These are phyloP conservation scores for Centruroides sculpturatus DNA, from an alignment of 1,140 invertebrate species.

Conservation along the genomic window DNA sequence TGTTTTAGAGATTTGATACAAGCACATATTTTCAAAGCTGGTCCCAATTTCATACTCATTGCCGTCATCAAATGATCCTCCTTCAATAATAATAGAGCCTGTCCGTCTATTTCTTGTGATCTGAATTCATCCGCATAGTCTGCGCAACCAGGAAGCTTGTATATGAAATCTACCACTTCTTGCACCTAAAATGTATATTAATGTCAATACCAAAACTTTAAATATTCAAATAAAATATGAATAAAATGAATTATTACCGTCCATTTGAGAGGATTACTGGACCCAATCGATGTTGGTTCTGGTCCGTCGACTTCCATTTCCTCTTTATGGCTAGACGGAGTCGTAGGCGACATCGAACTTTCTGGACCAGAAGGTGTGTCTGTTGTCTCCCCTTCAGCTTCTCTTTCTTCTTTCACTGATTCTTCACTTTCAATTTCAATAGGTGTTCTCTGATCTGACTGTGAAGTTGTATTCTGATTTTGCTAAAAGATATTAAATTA, in stretches of 20 bases:
- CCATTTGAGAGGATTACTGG: too few species aligned
- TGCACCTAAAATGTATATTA: constrained; percentile 23
- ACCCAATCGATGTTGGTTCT: too few species aligned
- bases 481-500: neutral
- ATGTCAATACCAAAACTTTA: too few species aligned
- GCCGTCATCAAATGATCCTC: constrained; percentile 88
- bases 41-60: constrained; percentile 88
- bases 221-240: too few species aligned
- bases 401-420: constrained; percentile 6
- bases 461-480: neutral
- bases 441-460: neutral
- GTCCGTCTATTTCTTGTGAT: constrained; percentile 88
- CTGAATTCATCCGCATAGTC: constrained; percentile 91
- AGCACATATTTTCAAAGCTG: constrained; percentile 85
- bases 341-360: constrained; percentile 14
- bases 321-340: constrained; percentile 13
- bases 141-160: constrained; percentile 68
- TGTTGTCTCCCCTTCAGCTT: constrained; percentile 2
- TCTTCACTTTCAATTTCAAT: neutral
- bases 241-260: too few species aligned
- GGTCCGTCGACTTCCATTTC: constrained; percentile 4
- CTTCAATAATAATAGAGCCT: constrained; percentile 82
- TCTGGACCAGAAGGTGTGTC: constrained; percentile 12
- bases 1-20: constrained; percentile 46
- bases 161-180: constrained; percentile 62